Conservation (phyloP, 2,888 invertebrate species). For the Drosophila eohydei region DNA sequence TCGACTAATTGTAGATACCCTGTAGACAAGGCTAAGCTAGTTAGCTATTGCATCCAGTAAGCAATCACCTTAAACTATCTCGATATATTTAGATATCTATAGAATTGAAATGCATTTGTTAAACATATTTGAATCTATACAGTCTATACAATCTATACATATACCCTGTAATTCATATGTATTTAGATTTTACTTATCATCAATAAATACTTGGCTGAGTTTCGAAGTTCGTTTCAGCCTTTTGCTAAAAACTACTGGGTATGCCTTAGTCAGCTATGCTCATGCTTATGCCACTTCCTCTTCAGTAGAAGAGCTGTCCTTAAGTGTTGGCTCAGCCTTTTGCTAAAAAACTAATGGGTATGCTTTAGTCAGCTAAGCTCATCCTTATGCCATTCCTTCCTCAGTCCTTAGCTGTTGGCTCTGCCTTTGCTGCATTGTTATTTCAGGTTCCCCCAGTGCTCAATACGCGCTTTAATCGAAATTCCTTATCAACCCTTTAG, state of each 20-base stretch:
- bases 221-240: not conserved
- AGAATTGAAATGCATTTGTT: not conserved
- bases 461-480: slow-evolving; percentile 57
- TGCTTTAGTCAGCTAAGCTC: not conserved
- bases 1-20: slow-evolving; percentile 1
- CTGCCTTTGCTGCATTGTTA: slow-evolving; percentile 20
- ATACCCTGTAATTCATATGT: slow-evolving; percentile 12
- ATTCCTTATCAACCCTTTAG: slow-evolving; percentile 69
- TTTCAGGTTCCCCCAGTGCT: slow-evolving; percentile 42
- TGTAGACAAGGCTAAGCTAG: no score
- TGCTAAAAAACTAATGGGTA: not conserved
- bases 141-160: not conserved
- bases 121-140: not conserved
- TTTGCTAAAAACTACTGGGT: not conserved
- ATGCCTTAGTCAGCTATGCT: not conserved
- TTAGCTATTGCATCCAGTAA: no score
- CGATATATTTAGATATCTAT: no score
- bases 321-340: slow-evolving; percentile 17
- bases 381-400: not conserved
- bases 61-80: no score
- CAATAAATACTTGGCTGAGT: not conserved
- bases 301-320: no score
- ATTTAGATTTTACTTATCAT: not conserved
- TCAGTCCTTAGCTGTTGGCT: slow-evolving; percentile 39
- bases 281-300: not conserved